Base-by-base conservation (phyloP, 2,888 invertebrate genomes). In the Linyphia triangularis region DNA sequence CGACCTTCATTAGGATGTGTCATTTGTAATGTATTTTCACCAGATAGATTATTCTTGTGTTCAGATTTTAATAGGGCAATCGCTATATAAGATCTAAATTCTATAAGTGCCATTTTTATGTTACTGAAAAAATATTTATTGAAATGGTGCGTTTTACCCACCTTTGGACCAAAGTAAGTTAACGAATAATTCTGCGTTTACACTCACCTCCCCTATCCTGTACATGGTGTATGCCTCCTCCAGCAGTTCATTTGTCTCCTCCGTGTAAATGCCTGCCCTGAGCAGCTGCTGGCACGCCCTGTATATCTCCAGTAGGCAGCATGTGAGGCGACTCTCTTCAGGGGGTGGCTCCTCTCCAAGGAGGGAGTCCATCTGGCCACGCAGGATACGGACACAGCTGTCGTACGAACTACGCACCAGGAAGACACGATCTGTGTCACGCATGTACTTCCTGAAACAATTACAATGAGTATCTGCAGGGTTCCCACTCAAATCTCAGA, bases 381-480 rank as follows among this genome's bases (percentile, higher is more conserved):
- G 59, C n/a, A 89, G 72, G 30, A 90, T 83, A 63, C 65, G 79
- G 10, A 90, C 78, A 37, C 90, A 90, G 5, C 51, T 43, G n/a
- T 90, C 89, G 59, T 96, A 94, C 0, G 97, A 96, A 93, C 96
- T 96, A 84, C 96, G 95, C 0, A 96, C 95, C 84, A 97, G 94
- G 91, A 96, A 96, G 91, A 96, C 95, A 84, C 98, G 94, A 92
- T 98, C 98, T 1, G 95, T 95, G 92, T 98, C 97, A 51, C 96
- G 95, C 86, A 98, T 94, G 92, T 97, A 98, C 91, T 96, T 95
- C 91, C 96, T 96, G 91, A 13, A 93, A 92, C 85, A 79, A 85
- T 86, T 84, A 19, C 26, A 79, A 33, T 59, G 13, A n/a, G n/a
- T n/a, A n/a, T n/a, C n/a, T n/a, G n/a, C n/a, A n/a, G n/a, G n/a